Evolutionary conservation across 2,113 vertebrate species (phyloP), one percentile per base, ranked within the genome.

Genomic region (Mixornis gularis): DNA sequence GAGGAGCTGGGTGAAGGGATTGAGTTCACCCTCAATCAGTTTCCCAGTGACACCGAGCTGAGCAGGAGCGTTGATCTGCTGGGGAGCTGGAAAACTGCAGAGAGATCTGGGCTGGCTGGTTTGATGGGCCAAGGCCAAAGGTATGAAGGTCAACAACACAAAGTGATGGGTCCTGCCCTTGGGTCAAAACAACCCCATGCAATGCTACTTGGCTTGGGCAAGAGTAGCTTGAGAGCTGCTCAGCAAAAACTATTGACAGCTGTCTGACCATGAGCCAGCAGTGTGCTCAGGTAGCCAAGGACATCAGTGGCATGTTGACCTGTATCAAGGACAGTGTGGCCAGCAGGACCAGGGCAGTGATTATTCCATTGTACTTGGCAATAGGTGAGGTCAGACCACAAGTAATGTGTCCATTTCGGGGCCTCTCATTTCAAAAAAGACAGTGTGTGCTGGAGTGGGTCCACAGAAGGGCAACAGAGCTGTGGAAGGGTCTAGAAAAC

Each of bases 11-110:
- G 24, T 72, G 32, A 58, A 21, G 36, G 38, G 12, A 16, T 38
- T 0, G 0, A 52, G 16, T 12, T 13, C 27, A 29, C 27, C 13
- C 44, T 66, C 38, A n/a, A 9, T 51, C 59, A 32, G 9, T 65
- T 58, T 65, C 32, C 36, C 0, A 1, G 10, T 25, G 44, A 44
- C 18, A 65, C 12, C 0, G 1, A 72, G 32, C 0, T 79, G 59
- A 58, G 38, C 27, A n/a, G 58, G 15, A 58, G 18, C 13, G 32
- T 36, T 66, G 22, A 5, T 44, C 32, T 44, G 5, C n/a, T n/a
- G 22, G 4, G 6, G 10, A 8, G 9, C 27, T 6, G 4, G 27
- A 59, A 59, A 24, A 19, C 29, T 59, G 27, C 32, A 27, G 44
- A 20, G 18, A 5, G 24, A 8, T 59, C 5, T 58, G 14, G 18